These are phyloP conservation scores for Burhinus bistriatus DNA, from an alignment of 2,113 vertebrate genomes.

Conservation along the genomic window DNA sequence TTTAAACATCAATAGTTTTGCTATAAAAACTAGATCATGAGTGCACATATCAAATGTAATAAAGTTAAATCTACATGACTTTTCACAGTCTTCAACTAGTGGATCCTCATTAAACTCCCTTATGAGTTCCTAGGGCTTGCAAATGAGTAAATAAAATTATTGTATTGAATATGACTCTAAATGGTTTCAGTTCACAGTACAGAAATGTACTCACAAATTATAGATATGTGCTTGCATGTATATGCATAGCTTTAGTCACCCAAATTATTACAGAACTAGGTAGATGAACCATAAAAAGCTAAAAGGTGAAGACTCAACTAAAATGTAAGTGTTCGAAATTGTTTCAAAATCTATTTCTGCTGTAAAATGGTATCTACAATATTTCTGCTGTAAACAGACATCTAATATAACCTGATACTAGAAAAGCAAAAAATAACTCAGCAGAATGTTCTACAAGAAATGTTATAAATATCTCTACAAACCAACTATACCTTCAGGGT, in stretches of 20 bases:
- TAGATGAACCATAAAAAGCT: neutral
- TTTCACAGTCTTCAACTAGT: neutral
- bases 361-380: neutral
- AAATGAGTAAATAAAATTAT: neutral
- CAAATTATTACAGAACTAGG: neutral
- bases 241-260: neutral
- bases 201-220: neutral
- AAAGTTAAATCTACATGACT: neutral
- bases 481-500: neutral
- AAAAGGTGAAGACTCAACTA: neutral
- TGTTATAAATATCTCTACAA: neutral
- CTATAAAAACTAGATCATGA: neutral
- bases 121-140: neutral
- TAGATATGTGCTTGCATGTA: neutral
- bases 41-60: neutral
- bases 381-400: neutral
- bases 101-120: neutral
- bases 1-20: neutral
- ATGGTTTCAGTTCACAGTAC: neutral
- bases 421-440: neutral
- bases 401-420: neutral
- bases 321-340: neutral
- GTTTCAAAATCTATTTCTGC: neutral
- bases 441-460: neutral
- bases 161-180: neutral